Conservation (phyloP, 2,888 invertebrate species). For the Melieria crassipennis region DNA sequence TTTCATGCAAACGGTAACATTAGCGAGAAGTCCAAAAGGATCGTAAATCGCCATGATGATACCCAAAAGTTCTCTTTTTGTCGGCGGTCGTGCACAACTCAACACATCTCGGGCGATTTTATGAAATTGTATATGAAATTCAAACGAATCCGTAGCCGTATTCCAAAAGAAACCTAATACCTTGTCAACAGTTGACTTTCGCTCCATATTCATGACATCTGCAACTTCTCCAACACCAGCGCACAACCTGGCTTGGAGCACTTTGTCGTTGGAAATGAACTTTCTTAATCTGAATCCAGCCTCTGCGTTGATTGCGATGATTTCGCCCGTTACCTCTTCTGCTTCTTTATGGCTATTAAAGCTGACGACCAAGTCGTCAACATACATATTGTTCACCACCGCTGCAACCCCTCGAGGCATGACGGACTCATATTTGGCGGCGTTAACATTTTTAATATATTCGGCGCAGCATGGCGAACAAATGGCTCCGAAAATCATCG, state of each 20-base stretch:
- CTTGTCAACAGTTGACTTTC: constrained; percentile 27
- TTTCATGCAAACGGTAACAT: constrained; percentile 40
- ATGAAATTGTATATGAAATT: constrained; percentile 37
- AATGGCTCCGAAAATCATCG: constrained; percentile 43
- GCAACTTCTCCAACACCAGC: background rate
- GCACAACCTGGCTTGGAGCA: constrained; percentile 10
- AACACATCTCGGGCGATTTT: constrained; percentile 24
- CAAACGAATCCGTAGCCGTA: constrained; percentile 36
- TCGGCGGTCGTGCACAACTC: constrained; percentile 33
- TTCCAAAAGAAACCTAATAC: constrained; percentile 46
- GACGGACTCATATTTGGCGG: too few relatives aligned
- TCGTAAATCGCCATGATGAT: constrained; percentile 50
- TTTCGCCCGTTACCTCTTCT: constrained; percentile 13
- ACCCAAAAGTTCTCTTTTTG: constrained; percentile 44
- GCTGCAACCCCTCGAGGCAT: too few relatives aligned
- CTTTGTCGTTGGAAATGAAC: constrained; percentile 23
- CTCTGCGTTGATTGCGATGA: constrained; percentile 22
- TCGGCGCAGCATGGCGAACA: too few relatives aligned
- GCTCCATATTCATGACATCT: constrained; percentile 7
- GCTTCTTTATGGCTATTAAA: constrained; percentile 21
- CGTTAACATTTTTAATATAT: too few relatives aligned
- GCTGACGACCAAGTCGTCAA: constrained; percentile 33
- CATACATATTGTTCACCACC: constrained; percentile 34
- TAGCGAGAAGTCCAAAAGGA: constrained; percentile 45
- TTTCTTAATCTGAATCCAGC: constrained; percentile 23